Base-by-base conservation (phyloP, 2,888 invertebrate species). In the Odontomyia ornata region DNA sequence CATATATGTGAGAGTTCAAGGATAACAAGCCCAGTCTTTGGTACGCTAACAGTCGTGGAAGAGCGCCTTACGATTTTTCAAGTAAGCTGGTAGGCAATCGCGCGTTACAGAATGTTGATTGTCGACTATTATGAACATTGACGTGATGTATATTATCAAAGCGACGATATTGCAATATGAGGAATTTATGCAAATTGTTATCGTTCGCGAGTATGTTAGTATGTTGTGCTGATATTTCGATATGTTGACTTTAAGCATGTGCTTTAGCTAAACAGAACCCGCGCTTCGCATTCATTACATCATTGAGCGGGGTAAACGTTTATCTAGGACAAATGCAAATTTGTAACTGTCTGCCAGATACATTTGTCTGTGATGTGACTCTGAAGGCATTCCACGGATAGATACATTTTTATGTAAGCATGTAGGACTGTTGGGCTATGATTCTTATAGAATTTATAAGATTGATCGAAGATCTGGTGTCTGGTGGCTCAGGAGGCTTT, bases 161-260 rank as follows among this genome's bases (percentile, higher is more conserved):
- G 15, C 5, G 7, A 9, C 15, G 15, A 52, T 52, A 15, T 52
- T 52, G 52, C 18, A 52, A 52, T 52, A 36, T 52, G 52, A 9
- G 52, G 52, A 52, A 52, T 52, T 52, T 52, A 52, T 52, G 52
- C 52, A 52, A 52, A 52, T 52, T 18, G 52, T 52, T 52, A 52
- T 52, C 7, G 52, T 52, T 18, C n/a, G 52, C 52, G 52, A 9
- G 36, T 36, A 3, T 36, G 36, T 18, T 9, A 52, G 52, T 18
- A 36, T 36, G 52, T 52, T 15, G 2, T 18, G 15, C 52, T 9
- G 52, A 52, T 52, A 52, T 52, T 13, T 52, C 13, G 13, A 52
- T 4, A 4, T 4, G 15, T 15, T 52, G 7, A 18, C 5, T 4
- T 18, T 18, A 13, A 4, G 52, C 15, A 9, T 18, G 52, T 52